Evolutionary conservation across 1,140 invertebrate genomes (phyloP).

Genomic region (Drosophila nigrodunni): DNA sequence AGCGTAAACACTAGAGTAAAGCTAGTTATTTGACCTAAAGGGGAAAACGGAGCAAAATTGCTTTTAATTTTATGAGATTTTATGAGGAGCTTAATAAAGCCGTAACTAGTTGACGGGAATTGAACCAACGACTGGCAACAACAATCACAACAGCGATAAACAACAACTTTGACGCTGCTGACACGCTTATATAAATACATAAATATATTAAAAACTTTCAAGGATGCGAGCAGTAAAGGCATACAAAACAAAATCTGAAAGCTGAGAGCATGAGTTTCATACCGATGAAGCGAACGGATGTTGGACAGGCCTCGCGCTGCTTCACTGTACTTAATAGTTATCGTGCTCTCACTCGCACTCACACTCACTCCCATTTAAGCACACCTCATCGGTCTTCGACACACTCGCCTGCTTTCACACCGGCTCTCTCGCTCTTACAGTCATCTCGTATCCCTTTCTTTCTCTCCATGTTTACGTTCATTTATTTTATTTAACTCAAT

Average conservation of each 20-base stretch:
- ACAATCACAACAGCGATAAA: conserved; percentile 35
- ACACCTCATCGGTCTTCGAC: conserved; percentile 35
- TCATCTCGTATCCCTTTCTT: conserved; percentile 1
- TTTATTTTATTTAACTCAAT: conserved; percentile 63
- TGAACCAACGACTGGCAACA: background rate
- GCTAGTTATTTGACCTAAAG: conserved; percentile 31
- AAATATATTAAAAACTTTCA: conserved; percentile 79
- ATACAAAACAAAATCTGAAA: conserved; percentile 33
- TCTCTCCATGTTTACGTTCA: conserved; percentile 48
- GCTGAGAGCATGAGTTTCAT: background rate
- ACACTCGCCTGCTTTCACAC: background rate
- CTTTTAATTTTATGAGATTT: conserved; percentile 77
- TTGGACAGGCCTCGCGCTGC: conserved; percentile 20
- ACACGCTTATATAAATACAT: conserved; percentile 74
- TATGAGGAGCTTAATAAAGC: conserved; percentile 64
- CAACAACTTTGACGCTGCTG: conserved; percentile 55
- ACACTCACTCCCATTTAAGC: background rate
- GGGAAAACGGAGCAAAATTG: conserved; percentile 63
- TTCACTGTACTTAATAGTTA: conserved; percentile 32
- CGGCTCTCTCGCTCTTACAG: background rate
- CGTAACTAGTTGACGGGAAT: conserved; percentile 45
- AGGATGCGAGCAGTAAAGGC: conserved; percentile 64
- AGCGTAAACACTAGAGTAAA: background rate
- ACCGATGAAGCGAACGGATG: background rate
- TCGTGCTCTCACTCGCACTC: conserved; percentile 1